Conservation (phyloP, 2,888 invertebrate species). For the Drosophila seclusa region DNA sequence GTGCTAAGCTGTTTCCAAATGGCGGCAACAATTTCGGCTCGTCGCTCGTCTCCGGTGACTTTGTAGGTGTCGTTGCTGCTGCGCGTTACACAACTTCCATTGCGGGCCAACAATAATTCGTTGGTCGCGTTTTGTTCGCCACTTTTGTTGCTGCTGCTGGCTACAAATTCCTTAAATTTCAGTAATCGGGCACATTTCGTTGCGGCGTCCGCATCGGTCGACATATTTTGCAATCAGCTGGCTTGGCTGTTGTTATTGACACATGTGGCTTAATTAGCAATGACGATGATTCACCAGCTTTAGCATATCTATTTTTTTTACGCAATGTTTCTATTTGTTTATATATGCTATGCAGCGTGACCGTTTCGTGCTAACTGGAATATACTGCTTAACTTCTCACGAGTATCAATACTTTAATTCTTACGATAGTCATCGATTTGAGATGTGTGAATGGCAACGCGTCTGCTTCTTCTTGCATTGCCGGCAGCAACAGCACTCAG, state of each 20-base stretch:
- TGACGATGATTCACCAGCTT: slow-evolving; percentile 61
- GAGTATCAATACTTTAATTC: slow-evolving; percentile 6
- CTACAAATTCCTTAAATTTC: slow-evolving; percentile 72
- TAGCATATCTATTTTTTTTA: slow-evolving; percentile 45
- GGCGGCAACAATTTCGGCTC: slow-evolving; percentile 67
- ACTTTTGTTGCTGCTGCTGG: slow-evolving; percentile 8
- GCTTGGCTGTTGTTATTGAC: slow-evolving; percentile 26
- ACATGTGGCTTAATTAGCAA: slow-evolving; percentile 47
- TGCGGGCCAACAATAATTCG: slow-evolving; percentile 33
- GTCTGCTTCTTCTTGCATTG: slow-evolving; percentile 18
- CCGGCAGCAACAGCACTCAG: slow-evolving; percentile 48
- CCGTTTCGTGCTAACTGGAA: background rate
- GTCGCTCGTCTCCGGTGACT: slow-evolving; percentile 64
- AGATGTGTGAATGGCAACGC: slow-evolving; percentile 5
- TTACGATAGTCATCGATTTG: background rate
- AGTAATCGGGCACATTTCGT: slow-evolving; percentile 67
- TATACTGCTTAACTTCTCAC: background rate
- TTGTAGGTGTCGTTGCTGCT: slow-evolving; percentile 77
- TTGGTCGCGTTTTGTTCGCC: slow-evolving; percentile 49
- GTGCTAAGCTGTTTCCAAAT: slow-evolving; percentile 71
- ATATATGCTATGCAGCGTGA: slow-evolving; percentile 45
- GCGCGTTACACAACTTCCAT: slow-evolving; percentile 75
- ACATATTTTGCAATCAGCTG: slow-evolving; percentile 54
- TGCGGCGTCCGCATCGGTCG: slow-evolving; percentile 41
- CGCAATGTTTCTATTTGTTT: slow-evolving; percentile 67